Conservation (phyloP, 2,888 invertebrate species). For the Phyllotreta cruciferae region DNA sequence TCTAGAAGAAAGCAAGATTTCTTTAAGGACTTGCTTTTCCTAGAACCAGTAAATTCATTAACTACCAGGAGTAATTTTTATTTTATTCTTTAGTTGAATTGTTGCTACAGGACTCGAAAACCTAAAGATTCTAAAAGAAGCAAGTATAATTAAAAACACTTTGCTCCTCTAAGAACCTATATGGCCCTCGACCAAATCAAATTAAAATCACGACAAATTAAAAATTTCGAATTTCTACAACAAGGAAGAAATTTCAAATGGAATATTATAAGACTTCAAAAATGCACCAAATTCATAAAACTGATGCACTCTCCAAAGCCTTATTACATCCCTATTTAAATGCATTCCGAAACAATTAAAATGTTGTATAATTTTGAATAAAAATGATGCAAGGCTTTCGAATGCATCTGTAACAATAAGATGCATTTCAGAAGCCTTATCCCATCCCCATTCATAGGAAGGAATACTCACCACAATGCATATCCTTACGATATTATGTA, state of each 20-base stretch:
- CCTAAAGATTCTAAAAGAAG: conserved; percentile 23
- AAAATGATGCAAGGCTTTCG: too few species aligned
- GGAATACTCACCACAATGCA: too few species aligned
- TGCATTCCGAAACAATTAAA: too few species aligned
- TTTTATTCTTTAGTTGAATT: not conserved
- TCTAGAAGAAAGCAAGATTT: conserved; percentile 20
- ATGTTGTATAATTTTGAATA: too few species aligned
- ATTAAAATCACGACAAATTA: too few species aligned
- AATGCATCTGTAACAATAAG: too few species aligned
- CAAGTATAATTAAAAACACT: conserved; percentile 9
- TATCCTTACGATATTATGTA: too few species aligned
- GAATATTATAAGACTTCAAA: conserved; percentile 12
- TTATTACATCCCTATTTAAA: conserved; percentile 15
- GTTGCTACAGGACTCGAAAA: not conserved
- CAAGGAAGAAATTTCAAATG: not conserved
- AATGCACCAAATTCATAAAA: conserved; percentile 16
- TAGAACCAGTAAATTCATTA: conserved; percentile 15
- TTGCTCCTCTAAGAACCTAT: conserved; percentile 23
- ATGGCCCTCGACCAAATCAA: not conserved
- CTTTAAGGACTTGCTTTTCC: conserved; percentile 11
- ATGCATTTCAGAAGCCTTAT: too few species aligned
- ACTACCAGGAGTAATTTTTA: conserved; percentile 2
- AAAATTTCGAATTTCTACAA: too few species aligned
- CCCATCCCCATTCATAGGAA: too few species aligned
- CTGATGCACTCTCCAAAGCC: conserved; percentile 17